Evolutionary conservation across 2,888 invertebrate genomes (phyloP).

Genomic region (Gortyna flavago): DNA sequence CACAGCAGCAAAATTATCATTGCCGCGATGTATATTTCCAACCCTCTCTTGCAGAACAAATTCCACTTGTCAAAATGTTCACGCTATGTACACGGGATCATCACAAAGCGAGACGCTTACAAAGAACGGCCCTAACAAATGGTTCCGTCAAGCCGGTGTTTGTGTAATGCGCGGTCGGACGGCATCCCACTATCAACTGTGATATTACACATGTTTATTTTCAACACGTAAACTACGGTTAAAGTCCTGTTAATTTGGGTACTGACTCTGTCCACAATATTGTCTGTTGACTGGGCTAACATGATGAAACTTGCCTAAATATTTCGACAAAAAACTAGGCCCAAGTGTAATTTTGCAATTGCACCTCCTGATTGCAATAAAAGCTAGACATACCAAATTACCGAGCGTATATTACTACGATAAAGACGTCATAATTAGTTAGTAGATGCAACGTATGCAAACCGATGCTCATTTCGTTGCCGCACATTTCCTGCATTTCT

Average conservation of each 20-base stretch:
- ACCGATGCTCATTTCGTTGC: background rate
- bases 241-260: conserved; percentile 46
- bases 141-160: conserved; percentile 84
- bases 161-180: conserved; percentile 80
- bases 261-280: conserved; percentile 23
- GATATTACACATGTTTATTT: conserved; percentile 75
- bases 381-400: background rate
- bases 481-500: background rate
- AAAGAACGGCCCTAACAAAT: conserved; percentile 87
- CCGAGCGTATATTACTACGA: background rate
- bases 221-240: conserved; percentile 65
- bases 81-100: conserved; percentile 84
- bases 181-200: conserved; percentile 77
- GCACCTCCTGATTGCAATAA: background rate
- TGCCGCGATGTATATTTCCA: conserved; percentile 73
- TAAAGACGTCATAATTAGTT: background rate
- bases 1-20: conserved; percentile 75
- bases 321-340: background rate
- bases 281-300: background rate
- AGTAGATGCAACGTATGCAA: background rate
- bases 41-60: conserved; percentile 83
- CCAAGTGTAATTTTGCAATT: background rate
- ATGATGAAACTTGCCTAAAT: background rate
- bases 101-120: conserved; percentile 87
- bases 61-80: conserved; percentile 88